A percentile compares a stretch with the other conserved stretches of the same genome.
Evolutionary conservation across 2,797 vertebrate genomes (phyloP).

Genomic region (Falco novaeseelandiae): DNA sequence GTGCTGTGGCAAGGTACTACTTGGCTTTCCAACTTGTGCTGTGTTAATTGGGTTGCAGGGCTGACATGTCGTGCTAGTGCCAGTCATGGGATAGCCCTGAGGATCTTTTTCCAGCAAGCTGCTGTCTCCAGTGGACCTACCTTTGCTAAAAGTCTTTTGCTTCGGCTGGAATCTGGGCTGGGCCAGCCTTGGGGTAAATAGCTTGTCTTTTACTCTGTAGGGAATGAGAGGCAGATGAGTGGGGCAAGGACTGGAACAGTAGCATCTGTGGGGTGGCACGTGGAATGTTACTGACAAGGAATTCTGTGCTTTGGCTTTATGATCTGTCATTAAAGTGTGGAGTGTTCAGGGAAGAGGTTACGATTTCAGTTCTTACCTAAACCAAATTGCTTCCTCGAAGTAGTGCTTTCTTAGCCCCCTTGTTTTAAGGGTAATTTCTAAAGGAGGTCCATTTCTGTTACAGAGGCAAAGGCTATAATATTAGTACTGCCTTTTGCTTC

Average conservation of each 20-base stretch:
- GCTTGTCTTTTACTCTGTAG: background rate
- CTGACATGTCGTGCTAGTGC: background rate
- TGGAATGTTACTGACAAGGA: background rate
- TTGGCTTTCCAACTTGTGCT: background rate
- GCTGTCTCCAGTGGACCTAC: background rate
- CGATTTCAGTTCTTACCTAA: background rate
- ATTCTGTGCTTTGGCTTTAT: background rate
- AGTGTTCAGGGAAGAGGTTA: background rate
- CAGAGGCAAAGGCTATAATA: background rate
- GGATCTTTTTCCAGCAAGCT: background rate
- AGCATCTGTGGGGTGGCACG: rapidly evolving
- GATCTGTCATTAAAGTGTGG: background rate
- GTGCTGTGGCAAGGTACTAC: background rate
- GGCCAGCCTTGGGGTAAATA: background rate
- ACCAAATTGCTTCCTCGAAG: background rate
- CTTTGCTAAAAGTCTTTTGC: background rate
- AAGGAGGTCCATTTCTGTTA: background rate
- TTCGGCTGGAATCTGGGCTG: background rate
- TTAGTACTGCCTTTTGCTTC: background rate
- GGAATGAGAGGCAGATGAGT: background rate
- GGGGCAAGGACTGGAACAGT: background rate
- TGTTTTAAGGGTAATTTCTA: background rate
- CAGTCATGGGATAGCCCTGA: background rate
- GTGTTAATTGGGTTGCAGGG: background rate
- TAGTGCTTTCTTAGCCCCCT: background rate